Conservation (phyloP, 2,113 vertebrate species). For the Chamaea fasciata region DNA sequence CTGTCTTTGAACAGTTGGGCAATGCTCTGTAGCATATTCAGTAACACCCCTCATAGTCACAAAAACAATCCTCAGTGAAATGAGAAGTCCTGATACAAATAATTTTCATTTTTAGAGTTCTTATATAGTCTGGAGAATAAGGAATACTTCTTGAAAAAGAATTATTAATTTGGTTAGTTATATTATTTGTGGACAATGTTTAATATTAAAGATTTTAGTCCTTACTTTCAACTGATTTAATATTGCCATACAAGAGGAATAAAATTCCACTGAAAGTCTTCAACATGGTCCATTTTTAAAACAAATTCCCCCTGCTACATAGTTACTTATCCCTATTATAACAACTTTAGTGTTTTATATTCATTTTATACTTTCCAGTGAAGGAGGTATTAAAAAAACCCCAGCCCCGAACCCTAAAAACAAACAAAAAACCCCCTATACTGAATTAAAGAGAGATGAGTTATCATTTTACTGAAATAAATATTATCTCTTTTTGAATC, state of each 20-base stretch:
- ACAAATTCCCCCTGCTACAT: not conserved
- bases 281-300: not conserved
- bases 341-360: not conserved
- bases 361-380: not conserved
- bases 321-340: not conserved
- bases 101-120: not conserved
- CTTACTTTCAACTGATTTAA: not conserved
- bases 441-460: not conserved
- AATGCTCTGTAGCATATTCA: not conserved
- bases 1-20: not conserved
- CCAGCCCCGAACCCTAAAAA: not conserved
- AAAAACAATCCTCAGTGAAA: not conserved
- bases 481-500: not conserved
- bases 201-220: not conserved
- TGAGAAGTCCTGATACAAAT: not conserved
- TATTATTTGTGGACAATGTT: not conserved
- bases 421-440: not conserved
- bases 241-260: not conserved
- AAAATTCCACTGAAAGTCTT: not conserved
- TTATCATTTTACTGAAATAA: conserved; percentile 7
- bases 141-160: not conserved
- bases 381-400: not conserved
- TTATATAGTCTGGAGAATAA: not conserved
- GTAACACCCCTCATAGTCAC: not conserved
- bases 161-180: not conserved